phyloP scores from a whole-genome alignment of 2,113 vertebrate species.

The Hydropotes inermis region DNA sequence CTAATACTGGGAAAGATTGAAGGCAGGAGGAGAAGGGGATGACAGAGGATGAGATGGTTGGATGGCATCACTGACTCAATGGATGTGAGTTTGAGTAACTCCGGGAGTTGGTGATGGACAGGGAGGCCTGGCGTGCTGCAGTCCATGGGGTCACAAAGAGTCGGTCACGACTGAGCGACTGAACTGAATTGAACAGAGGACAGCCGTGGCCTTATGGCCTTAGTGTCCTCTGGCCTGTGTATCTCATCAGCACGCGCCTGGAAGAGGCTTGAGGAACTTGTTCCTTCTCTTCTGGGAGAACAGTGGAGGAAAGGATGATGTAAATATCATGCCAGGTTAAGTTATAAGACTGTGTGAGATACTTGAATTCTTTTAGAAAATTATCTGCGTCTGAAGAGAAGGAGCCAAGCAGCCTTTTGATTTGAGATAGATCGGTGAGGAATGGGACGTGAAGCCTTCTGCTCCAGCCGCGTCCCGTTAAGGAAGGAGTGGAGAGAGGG shows the following conservation, averaged over 20 bases:
- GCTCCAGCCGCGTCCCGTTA: neutral
- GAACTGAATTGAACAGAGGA: neutral
- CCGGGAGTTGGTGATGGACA: too few relatives aligned
- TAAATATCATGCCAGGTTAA: neutral
- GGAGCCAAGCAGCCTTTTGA: neutral
- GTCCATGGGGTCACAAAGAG: too few relatives aligned
- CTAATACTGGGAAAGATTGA: too few relatives aligned
- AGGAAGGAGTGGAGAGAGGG: neutral
- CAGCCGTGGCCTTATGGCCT: rapidly evolving
- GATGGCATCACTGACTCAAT: too few relatives aligned
- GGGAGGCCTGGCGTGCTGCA: too few relatives aligned
- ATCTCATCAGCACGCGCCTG: rapidly evolving
- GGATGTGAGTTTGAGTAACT: too few relatives aligned
- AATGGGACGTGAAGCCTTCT: neutral
- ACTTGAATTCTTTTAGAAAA: neutral
- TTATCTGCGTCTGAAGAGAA: neutral
- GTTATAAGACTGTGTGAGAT: neutral
- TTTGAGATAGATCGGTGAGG: neutral
- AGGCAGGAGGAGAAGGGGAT: too few relatives aligned
- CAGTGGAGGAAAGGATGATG: neutral
- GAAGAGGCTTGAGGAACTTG: neutral
- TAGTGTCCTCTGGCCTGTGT: neutral
- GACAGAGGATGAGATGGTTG: too few relatives aligned
- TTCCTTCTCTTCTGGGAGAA: neutral
- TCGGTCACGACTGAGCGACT: too few relatives aligned